phyloP scores from a whole-genome alignment of 2,888 invertebrate species.

The Rhopalosiphum nymphaeae region DNA sequence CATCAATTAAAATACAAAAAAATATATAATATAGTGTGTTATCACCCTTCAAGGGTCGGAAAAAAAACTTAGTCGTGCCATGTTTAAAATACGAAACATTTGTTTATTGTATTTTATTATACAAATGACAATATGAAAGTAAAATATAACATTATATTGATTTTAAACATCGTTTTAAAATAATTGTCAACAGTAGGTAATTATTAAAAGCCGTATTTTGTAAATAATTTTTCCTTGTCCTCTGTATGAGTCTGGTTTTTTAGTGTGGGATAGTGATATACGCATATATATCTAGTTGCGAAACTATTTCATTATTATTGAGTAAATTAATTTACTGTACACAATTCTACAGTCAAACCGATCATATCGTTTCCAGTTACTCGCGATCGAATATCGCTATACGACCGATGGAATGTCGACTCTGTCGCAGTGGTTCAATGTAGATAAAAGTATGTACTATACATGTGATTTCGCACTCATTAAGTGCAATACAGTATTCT shows the following conservation, averaged over 20 bases:
- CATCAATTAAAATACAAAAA: neutral
- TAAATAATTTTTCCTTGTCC: neutral
- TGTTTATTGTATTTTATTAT: neutral
- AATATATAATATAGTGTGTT: neutral
- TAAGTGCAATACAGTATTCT: neutral
- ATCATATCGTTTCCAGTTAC: neutral
- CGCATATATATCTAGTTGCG: neutral
- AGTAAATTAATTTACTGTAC: no score
- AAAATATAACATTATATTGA: neutral
- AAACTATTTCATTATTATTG: neutral
- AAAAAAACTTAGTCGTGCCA: neutral
- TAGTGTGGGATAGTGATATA: no score
- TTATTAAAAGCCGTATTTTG: neutral
- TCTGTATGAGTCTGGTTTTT: neutral
- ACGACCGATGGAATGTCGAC: neutral
- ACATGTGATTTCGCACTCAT: neutral
- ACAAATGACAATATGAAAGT: neutral
- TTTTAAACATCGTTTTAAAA: neutral
- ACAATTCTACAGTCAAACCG: neutral
- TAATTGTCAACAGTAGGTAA: no score
- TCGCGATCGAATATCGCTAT: neutral
- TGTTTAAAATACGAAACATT: neutral
- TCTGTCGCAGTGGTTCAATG: neutral
- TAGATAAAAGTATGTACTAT: neutral
- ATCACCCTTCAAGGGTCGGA: neutral